phyloP scores from a whole-genome alignment of 2,113 vertebrate species.

The Trochalopteron elliotii region DNA sequence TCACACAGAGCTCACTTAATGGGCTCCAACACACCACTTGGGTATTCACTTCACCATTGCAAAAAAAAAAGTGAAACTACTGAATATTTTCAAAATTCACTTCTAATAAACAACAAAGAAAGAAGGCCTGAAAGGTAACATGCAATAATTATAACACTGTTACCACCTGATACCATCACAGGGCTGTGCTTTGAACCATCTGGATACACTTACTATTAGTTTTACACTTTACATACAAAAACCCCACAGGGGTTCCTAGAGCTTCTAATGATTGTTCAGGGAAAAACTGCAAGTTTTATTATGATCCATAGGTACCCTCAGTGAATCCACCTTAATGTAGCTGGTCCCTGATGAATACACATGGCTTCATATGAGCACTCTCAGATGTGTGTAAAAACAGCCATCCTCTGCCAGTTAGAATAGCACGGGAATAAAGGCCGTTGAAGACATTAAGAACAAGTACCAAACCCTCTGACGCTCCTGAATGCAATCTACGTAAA shows the following conservation, averaged over 20 bases:
- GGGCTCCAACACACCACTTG: background rate
- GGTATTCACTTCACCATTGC: background rate
- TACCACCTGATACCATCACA: background rate
- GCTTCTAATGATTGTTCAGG: background rate
- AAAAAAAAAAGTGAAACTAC: background rate
- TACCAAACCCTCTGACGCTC: background rate
- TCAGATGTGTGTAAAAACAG: accelerated
- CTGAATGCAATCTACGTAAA: background rate
- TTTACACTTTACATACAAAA: background rate
- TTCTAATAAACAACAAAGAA: background rate
- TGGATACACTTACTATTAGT: background rate
- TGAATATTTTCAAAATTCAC: background rate
- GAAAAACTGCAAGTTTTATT: background rate
- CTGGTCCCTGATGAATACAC: background rate
- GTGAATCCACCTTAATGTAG: background rate
- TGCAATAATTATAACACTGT: background rate
- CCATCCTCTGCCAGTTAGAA: background rate
- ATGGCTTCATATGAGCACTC: accelerated
- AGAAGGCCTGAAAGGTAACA: background rate
- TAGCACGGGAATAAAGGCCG: background rate
- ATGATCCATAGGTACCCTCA: background rate
- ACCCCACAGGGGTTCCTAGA: background rate
- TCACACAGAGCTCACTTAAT: background rate
- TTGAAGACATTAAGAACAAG: background rate
- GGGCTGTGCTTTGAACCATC: background rate